Percentiles rank a stretch among this genome's conserved stretches.
These are phyloP conservation scores for Poeciliopsis turneri DNA, from an alignment of 2,797 vertebrate genomes.

Conservation along the genomic window DNA sequence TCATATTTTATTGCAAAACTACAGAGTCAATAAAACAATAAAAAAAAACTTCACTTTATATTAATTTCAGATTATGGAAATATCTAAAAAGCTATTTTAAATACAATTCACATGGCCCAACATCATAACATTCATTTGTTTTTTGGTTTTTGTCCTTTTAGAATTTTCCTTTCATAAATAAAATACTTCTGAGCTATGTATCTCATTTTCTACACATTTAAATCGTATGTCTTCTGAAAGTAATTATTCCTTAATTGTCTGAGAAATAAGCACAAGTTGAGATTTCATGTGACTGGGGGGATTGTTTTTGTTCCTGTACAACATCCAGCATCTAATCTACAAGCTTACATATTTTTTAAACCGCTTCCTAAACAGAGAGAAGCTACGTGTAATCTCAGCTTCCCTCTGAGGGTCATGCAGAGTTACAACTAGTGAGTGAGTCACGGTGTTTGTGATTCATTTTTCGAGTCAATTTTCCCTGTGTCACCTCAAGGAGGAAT, in stretches of 20 bases:
- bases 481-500: slow-evolving; percentile 61
- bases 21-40: neutral
- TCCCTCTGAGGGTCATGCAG: slow-evolving; percentile 56
- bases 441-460: slow-evolving; percentile 65
- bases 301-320: neutral
- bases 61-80: neutral
- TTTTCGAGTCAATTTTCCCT: slow-evolving; percentile 53
- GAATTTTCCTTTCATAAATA: neutral
- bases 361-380: slow-evolving; percentile 23
- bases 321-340: neutral
- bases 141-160: neutral
- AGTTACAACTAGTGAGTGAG: slow-evolving; percentile 55
- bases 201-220: neutral
- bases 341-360: slow-evolving; percentile 17
- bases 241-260: neutral
- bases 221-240: neutral
- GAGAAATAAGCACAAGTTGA: neutral
- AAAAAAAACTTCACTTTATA: neutral
- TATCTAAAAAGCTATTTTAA: neutral
- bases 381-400: slow-evolving; percentile 33
- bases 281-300: neutral
- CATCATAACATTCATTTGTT: neutral
- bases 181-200: neutral
- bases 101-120: neutral
- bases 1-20: neutral